Percentiles rank a stretch among this genome's conserved stretches.
phyloP scores from a whole-genome alignment of 2,888 invertebrate species.

The Amphipyra berbera region DNA sequence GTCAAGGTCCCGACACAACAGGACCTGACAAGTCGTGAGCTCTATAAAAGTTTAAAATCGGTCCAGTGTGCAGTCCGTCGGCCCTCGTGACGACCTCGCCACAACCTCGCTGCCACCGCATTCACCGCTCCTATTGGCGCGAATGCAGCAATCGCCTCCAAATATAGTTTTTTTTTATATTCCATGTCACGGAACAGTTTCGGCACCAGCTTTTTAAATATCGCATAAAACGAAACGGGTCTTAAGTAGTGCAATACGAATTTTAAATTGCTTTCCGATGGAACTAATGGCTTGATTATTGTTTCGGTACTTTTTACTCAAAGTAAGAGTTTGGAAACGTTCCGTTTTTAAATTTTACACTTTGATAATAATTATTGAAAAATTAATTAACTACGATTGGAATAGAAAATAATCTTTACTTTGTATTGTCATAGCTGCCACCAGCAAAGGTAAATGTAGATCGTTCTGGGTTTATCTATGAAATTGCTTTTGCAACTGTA shows the following conservation, averaged over 20 bases:
- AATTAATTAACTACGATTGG: background rate
- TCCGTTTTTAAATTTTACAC: slow-evolving; percentile 32
- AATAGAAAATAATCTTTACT: background rate
- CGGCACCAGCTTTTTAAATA: slow-evolving; percentile 61
- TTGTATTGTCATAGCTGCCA: background rate
- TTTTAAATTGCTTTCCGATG: slow-evolving; percentile 63
- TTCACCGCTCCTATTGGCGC: slow-evolving; percentile 85
- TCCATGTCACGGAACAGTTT: slow-evolving; percentile 73
- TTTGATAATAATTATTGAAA: slow-evolving; percentile 16
- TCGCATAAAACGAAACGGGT: slow-evolving; percentile 62
- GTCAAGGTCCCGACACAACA: slow-evolving; percentile 60
- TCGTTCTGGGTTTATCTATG: slow-evolving; percentile 31
- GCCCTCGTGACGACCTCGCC: slow-evolving; percentile 82
- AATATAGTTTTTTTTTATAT: slow-evolving; percentile 81
- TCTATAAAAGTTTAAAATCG: slow-evolving; percentile 64
- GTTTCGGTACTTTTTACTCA: slow-evolving; percentile 51
- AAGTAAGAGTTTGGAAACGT: slow-evolving; percentile 45
- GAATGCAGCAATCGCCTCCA: slow-evolving; percentile 81
- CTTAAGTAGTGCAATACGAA: slow-evolving; percentile 70
- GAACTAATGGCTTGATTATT: slow-evolving; percentile 58
- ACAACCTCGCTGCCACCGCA: slow-evolving; percentile 79
- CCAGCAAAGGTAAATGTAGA: slow-evolving; percentile 4
- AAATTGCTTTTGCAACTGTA: slow-evolving; percentile 28
- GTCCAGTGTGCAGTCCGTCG: slow-evolving; percentile 65
- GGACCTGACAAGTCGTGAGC: slow-evolving; percentile 60